Conservation (phyloP, 2,797 vertebrate species). For the Notoglanidium macrostoma region DNA sequence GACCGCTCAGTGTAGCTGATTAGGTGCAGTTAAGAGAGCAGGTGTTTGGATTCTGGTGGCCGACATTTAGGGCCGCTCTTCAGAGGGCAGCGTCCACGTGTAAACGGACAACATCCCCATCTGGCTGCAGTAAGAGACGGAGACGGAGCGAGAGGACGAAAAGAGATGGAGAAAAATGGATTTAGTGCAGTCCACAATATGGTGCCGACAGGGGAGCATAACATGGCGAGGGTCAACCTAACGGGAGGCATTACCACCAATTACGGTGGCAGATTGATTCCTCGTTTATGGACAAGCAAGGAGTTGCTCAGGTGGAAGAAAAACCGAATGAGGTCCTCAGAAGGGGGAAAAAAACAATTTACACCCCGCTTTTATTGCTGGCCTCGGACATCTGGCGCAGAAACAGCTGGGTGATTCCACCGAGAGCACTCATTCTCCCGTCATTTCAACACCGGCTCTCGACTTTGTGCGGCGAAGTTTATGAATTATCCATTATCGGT, state of each 20-base stretch:
- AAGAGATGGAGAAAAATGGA: conserved; percentile 16
- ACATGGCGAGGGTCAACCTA: conserved; percentile 52
- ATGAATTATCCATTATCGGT: conserved; percentile 48
- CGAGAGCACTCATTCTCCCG: conserved; percentile 40
- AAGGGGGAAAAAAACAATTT: conserved; percentile 33
- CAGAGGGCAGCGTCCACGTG: conserved; percentile 48
- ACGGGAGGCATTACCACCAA: conserved; percentile 48
- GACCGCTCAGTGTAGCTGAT: conserved; percentile 39
- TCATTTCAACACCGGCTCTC: conserved; percentile 36
- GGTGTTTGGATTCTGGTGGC: conserved; percentile 51
- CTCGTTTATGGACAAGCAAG: conserved; percentile 42
- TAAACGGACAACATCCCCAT: conserved; percentile 49
- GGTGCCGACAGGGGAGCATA: conserved; percentile 36
- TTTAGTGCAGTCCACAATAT: conserved; percentile 26
- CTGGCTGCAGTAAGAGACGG: conserved; percentile 40
- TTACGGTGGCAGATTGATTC: conserved; percentile 56
- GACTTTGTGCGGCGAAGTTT: conserved; percentile 30
- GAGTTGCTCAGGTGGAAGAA: conserved; percentile 42
- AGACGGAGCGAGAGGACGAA: conserved; percentile 12
- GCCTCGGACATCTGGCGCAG: conserved; percentile 51
- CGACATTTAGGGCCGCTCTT: conserved; percentile 52
- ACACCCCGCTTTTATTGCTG: conserved; percentile 38
- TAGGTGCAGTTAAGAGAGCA: conserved; percentile 50
- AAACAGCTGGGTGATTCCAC: conserved; percentile 46
- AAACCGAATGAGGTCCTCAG: conserved; percentile 31